A percentile compares a stretch with the other conserved stretches of the same genome.
Evolutionary conservation across 1,140 invertebrate species (phyloP).

Genomic region (Brachionus plicatilis): DNA sequence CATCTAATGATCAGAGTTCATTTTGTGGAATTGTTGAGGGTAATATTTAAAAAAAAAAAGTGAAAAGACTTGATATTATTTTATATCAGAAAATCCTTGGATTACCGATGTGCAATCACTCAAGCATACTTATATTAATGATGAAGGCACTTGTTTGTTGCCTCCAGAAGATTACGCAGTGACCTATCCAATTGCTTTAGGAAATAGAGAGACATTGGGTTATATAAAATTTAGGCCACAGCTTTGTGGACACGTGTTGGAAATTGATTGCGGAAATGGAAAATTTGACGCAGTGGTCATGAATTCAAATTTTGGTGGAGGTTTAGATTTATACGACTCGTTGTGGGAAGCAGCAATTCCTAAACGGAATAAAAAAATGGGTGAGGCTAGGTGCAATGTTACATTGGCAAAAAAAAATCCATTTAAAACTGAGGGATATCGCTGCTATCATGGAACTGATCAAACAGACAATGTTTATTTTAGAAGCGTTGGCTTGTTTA

Average conservation of each 20-base stretch:
- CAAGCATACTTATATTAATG: background rate
- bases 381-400: background rate
- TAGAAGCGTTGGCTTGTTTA: slow-evolving; percentile 3
- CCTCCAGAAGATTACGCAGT: background rate
- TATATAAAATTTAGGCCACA: slow-evolving; percentile 38
- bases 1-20: background rate
- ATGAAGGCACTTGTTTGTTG: background rate
- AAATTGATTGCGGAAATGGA: slow-evolving; percentile 15
- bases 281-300: background rate
- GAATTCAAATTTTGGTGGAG: slow-evolving; percentile 29
- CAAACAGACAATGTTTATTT: slow-evolving; percentile 24
- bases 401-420: slow-evolving; percentile 22
- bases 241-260: slow-evolving; percentile 21
- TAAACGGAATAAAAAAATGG: slow-evolving; percentile 2
- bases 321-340: background rate
- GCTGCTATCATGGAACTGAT: slow-evolving; percentile 19
- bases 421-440: background rate
- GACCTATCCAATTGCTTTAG: slow-evolving; percentile 2
- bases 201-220: background rate
- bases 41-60: background rate
- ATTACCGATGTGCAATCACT: background rate
- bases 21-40: slow-evolving; percentile 40
- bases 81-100: background rate
- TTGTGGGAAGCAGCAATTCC: background rate
- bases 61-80: background rate